A percentile compares a stretch with the other conserved stretches of the same genome.
Conservation (phyloP, 2,113 vertebrate species). For the Gopherus evgoodei region DNA sequence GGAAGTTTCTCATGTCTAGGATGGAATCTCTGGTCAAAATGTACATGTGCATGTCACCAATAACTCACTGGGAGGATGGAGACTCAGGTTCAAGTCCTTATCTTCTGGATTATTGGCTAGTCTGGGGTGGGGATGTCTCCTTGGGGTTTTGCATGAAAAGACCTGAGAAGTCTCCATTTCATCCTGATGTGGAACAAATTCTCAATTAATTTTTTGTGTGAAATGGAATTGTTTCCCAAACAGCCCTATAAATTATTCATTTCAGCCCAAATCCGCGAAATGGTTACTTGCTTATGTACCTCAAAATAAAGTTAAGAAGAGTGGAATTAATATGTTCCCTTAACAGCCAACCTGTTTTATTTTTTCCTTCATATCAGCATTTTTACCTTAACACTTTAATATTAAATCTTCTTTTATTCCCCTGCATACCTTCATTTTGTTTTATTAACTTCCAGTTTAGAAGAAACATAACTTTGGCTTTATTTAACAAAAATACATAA, state of each 20-base stretch:
- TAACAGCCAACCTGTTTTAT: neutral
- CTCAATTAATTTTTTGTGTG: neutral
- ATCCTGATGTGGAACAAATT: neutral
- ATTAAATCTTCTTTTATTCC: constrained; percentile 7
- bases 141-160: neutral
- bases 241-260: neutral
- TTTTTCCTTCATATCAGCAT: neutral
- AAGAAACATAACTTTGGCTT: neutral
- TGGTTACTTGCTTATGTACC: neutral
- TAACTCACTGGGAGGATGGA: neutral
- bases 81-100: neutral
- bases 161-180: neutral
- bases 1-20: neutral
- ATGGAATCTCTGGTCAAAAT: neutral
- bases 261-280: neutral
- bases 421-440: neutral
- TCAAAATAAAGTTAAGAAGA: neutral
- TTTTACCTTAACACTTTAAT: neutral
- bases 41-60: neutral
- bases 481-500: neutral
- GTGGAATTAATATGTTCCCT: neutral
- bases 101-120: neutral
- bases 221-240: neutral
- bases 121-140: neutral
- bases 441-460: neutral